Conservation (phyloP, 35 echinoderm and acorn worm species). For the Ptychodera flava region DNA sequence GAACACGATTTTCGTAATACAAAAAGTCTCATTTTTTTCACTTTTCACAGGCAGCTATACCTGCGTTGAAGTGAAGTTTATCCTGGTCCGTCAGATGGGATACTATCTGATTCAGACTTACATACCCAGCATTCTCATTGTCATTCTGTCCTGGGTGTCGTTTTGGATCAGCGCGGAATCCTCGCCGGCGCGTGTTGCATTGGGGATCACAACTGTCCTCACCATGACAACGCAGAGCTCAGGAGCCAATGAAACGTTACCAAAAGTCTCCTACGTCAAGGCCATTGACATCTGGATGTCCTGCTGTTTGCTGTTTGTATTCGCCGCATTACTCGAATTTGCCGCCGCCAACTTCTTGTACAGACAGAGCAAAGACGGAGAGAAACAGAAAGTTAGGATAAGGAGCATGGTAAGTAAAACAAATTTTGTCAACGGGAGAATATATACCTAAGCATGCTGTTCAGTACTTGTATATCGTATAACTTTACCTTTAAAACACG, state of each 20-base stretch:
- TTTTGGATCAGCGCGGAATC: slow-evolving; percentile 18
- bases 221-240: slow-evolving; percentile 50
- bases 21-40: too few species aligned
- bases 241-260: slow-evolving; percentile 61
- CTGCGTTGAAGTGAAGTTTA: background rate
- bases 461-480: too few species aligned
- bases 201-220: slow-evolving; percentile 27
- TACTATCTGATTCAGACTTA: slow-evolving; percentile 11
- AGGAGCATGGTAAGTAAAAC: background rate
- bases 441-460: background rate
- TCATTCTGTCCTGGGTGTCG: slow-evolving; percentile 21
- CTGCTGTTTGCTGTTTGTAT: slow-evolving; percentile 75
- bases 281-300: slow-evolving; percentile 86
- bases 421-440: background rate
- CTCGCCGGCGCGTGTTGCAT: slow-evolving; percentile 15
- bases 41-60: slow-evolving; percentile 4
- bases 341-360: slow-evolving; percentile 81
- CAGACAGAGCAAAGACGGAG: background rate
- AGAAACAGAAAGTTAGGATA: background rate
- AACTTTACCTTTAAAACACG: background rate
- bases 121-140: slow-evolving; percentile 19
- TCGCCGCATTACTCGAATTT: slow-evolving; percentile 84
- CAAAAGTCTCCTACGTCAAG: slow-evolving; percentile 87
- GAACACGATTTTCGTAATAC: too few species aligned
- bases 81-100: slow-evolving; percentile 5